Evolutionary conservation across 2,113 vertebrate genomes (phyloP), one percentile per base, ranked within the genome.

Genomic region (Cavia porcellus): DNA sequence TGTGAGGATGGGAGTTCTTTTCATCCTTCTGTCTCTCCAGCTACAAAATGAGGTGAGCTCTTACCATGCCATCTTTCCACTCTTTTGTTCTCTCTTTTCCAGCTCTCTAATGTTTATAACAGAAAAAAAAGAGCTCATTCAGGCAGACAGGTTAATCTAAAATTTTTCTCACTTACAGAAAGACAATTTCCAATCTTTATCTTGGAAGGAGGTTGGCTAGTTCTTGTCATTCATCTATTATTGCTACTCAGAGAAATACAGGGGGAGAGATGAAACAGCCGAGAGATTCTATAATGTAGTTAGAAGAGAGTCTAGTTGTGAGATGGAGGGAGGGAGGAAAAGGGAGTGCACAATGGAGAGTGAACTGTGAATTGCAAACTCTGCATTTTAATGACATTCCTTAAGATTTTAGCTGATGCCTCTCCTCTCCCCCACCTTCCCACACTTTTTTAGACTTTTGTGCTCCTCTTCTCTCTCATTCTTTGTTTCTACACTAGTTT

Each of bases 181-280:
- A 32, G 62, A 68, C 83, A 86, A 55, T 93, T 93, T 96, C 86
- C 79, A 96, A 20, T 94, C 82, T 97, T 91, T 77, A 88, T 93
- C 89, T 84, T 70, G 74, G 82, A 90, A 92, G 86, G 45, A 95
- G 42, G 22, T 95, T 92, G 28, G 96, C 83, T 81, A 74, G 92
- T 80, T 96, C 91, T 96, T 97, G 93, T 87, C 96, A 96, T 84
- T 96, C 86, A 92, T 94, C 86, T 94, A 32, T 94, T 75, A 92
- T 70, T 94, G 91, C 92, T 89, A 79, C 93, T 95, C 93, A 72
- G 89, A 94, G 93, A 97, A 91, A 68, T 35, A 81, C 61, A 74
- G 0, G 7, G n/a, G 72, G 66, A 42, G 66, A 6, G 32, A 57
- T 22, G 64, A 74, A 52, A 66, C n/a, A 1, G 1, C 64, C 35